Evolutionary conservation across 37 sponge, comb jelly and placozoan genomes (phyloP).

Genomic region (Aplysina aerophoba): DNA sequence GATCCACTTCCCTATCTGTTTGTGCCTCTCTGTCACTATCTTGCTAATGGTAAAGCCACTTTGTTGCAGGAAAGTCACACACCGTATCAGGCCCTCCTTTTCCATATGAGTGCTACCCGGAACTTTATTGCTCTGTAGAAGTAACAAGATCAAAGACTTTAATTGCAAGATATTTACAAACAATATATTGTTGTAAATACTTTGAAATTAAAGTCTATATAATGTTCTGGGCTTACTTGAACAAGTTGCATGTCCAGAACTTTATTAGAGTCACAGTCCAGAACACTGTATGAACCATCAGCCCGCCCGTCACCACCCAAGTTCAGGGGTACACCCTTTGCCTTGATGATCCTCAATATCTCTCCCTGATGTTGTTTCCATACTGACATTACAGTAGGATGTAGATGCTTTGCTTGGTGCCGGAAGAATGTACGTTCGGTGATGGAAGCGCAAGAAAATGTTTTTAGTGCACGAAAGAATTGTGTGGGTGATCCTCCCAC

Average conservation of each 20-base stretch:
- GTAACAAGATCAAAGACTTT: no score
- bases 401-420: neutral
- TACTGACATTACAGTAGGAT: neutral
- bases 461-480: neutral
- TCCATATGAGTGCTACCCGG: slow-evolving; percentile 42
- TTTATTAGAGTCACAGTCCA: neutral
- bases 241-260: slow-evolving; percentile 28
- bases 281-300: slow-evolving; percentile 28
- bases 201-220: neutral
- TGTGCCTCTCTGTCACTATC: slow-evolving; percentile 32
- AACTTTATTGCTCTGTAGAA: slow-evolving; percentile 45
- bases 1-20: slow-evolving; percentile 10
- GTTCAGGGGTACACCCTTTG: neutral
- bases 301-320: slow-evolving; percentile 27
- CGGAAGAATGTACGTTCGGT: neutral
- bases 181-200: neutral
- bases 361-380: neutral
- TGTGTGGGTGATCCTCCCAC: neutral
- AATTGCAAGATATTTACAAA: neutral
- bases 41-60: neutral
- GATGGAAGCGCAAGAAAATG: neutral
- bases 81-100: slow-evolving; percentile 34
- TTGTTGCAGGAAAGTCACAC: neutral
- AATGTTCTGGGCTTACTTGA: neutral
- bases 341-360: neutral